A percentile compares a stretch with the other conserved stretches of the same genome.
Evolutionary conservation across 2,888 invertebrate genomes (phyloP).

Genomic region (Acleris laterana): DNA sequence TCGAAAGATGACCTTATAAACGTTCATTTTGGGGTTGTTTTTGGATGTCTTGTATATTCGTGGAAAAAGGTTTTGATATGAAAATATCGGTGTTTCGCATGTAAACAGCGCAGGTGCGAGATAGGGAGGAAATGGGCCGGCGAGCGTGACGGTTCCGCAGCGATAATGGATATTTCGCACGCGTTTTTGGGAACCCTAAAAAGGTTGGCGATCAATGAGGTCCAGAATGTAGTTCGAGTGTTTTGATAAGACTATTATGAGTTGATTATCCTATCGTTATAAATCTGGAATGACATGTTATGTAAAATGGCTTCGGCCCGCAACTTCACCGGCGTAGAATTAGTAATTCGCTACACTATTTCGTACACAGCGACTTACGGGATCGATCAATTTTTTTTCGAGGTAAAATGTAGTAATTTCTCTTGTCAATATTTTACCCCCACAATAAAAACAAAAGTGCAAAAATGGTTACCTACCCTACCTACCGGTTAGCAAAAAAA

Average conservation of each 20-base stretch:
- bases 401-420: no score
- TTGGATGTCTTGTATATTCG: constrained; percentile 2
- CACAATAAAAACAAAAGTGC: no score
- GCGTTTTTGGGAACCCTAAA: constrained; percentile 24
- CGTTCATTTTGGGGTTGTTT: constrained; percentile 36
- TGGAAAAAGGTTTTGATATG: constrained; percentile 54
- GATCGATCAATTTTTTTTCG: no score
- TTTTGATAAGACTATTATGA: background rate
- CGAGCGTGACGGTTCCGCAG: constrained; percentile 46
- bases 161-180: constrained; percentile 33
- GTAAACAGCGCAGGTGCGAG: constrained; percentile 53
- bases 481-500: no score
- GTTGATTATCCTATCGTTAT: background rate
- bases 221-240: constrained; percentile 8
- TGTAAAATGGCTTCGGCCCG: no score
- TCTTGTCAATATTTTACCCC: no score
- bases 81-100: constrained; percentile 64
- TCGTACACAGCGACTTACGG: no score
- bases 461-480: no score
- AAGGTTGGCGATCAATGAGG: constrained; percentile 33
- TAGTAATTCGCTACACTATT: no score
- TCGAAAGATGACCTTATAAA: background rate
- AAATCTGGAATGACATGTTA: no score
- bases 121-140: constrained; percentile 50
- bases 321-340: no score